These are phyloP conservation scores for Drosophila limbata DNA, from an alignment of 2,888 invertebrate genomes.

Conservation along the genomic window DNA sequence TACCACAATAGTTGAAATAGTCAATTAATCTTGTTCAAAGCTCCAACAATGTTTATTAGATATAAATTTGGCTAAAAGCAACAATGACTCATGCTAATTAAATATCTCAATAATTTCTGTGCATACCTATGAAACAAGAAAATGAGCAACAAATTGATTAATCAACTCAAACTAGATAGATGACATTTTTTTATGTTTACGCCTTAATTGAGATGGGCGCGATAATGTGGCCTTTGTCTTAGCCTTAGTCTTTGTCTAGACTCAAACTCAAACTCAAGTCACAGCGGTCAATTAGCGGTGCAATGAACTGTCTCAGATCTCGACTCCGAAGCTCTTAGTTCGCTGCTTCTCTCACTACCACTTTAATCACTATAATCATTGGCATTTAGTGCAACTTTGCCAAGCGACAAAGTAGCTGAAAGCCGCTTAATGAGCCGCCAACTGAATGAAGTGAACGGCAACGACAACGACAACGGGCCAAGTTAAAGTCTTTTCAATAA, in stretches of 20 bases:
- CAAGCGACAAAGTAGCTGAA: conserved; percentile 43
- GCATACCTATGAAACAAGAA: not conserved
- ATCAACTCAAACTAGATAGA: conserved; percentile 17
- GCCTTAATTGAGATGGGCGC: conserved; percentile 41
- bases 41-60: not conserved
- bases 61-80: not conserved
- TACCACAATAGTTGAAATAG: too few relatives aligned
- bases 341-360: conserved; percentile 26
- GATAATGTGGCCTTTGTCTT: conserved; percentile 48
- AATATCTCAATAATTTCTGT: not conserved
- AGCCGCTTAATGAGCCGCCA: conserved; percentile 64
- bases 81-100: conserved; percentile 8
- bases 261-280: conserved; percentile 33
- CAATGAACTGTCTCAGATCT: conserved; percentile 63
- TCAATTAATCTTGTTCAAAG: not conserved
- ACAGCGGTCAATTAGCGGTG: conserved; percentile 63
- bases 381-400: conserved; percentile 50
- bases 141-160: conserved; percentile 24
- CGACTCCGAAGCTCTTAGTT: not conserved
- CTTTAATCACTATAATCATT: conserved; percentile 64
- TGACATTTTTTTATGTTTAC: conserved; percentile 35
- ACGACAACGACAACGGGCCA: conserved; percentile 13
- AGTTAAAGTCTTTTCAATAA: conserved; percentile 48
- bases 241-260: too few relatives aligned
- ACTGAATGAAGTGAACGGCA: conserved; percentile 23